Conservation (phyloP, 2,797 vertebrate species). For the Champsocephalus gunnari region DNA sequence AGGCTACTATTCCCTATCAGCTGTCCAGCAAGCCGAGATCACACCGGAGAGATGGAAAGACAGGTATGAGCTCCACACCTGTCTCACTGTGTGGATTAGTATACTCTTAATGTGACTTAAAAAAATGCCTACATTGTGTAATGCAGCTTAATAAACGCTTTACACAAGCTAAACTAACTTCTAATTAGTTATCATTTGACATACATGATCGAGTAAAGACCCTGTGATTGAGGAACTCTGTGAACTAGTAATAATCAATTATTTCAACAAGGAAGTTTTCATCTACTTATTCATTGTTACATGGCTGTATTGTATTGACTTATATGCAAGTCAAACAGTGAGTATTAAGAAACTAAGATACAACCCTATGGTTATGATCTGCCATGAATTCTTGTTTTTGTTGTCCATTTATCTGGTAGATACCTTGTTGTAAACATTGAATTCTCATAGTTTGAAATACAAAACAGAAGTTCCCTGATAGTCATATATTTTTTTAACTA, state of each 20-base stretch:
- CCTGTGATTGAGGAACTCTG: no score
- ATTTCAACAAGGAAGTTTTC: background rate
- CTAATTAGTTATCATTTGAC: background rate
- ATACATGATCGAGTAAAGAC: background rate
- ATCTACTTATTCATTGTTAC: background rate
- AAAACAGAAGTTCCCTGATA: no score
- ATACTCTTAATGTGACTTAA: background rate
- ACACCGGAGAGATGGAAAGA: constrained; percentile 74
- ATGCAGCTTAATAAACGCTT: background rate
- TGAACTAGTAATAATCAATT: no score
- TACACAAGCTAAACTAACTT: background rate
- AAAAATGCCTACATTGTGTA: background rate
- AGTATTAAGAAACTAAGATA: background rate
- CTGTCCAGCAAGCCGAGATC: constrained; percentile 80
- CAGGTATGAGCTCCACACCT: constrained; percentile 73
- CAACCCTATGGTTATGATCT: no score
- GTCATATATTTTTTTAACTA: no score
- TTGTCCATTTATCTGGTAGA: background rate
- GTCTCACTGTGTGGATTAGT: background rate
- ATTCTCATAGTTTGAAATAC: no score
- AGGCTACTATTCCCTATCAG: constrained; percentile 89
- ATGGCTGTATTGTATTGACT: no score
- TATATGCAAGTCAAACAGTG: background rate
- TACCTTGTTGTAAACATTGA: no score
- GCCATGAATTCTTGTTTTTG: background rate